Evolutionary conservation across 2,113 vertebrate genomes (phyloP), one percentile per base, ranked within the genome.

Genomic region (Alosa alosa): DNA sequence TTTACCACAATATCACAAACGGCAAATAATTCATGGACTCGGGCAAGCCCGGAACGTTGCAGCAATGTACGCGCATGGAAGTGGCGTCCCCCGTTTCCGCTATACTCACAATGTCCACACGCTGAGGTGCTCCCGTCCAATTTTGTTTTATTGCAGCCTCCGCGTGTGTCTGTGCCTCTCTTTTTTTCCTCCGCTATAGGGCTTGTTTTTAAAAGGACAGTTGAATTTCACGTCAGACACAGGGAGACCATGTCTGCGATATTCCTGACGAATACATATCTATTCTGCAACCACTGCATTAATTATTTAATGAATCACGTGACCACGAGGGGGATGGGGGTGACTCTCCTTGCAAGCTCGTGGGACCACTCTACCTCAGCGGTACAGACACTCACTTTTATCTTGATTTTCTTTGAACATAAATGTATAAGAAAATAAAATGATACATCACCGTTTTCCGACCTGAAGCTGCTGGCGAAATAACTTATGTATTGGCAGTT

Each of bases 221-320:
- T 98, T 96, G 97, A 95, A 95, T 97, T 97, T 97, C 95, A 96
- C 96, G 96, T 98, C 97, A 99, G 95, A 96, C 96, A 95, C 95
- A 94, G 93, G 95, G 96, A 96, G 96, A 95, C 94, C 96, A 90
- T 94, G 96, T 94, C 96, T 94, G 95, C 89, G 95, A 97, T 97
- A 97, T 97, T 97, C 96, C 96, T 97, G 97, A 96, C 96, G 95
- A 98, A 97, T 97, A 96, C 97, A 98, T 97, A 97, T 98, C 97
- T 96, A 96, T 98, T 97, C 97, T 97, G 97, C 97, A 97, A 97
- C 95, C 96, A 96, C 96, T 95, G 96, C 97, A 99, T 98, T 98
- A 96, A 99, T 98, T 97, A 98, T 97, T 97, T 97, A 97, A 97
- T 97, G 96, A 98, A 95, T 96, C 97, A 97, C 97, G 97, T 98